Conservation (phyloP, 2,113 vertebrate species). For the Carassius gibelio region DNA sequence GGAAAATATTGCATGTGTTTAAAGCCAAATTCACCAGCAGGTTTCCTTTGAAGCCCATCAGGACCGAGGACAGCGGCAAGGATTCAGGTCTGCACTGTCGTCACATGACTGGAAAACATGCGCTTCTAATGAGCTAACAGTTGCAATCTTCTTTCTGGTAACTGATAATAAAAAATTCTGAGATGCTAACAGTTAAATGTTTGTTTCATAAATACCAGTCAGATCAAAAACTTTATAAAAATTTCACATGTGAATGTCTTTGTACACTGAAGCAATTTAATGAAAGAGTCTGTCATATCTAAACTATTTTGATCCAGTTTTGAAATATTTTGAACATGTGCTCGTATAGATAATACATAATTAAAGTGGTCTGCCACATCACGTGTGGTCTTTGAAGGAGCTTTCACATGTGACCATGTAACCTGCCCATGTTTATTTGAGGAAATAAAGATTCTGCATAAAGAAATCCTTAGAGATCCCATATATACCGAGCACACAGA, state of each 20-base stretch:
- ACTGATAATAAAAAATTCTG: not conserved
- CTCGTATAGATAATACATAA: not conserved
- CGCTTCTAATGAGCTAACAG: not conserved
- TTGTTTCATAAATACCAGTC: not conserved
- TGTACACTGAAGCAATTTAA: constrained; percentile 21
- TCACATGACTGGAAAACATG: not conserved
- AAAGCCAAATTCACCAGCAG: not conserved
- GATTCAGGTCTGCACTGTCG: not conserved
- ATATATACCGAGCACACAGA: constrained; percentile 23
- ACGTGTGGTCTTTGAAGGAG: not conserved
- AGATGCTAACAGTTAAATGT: not conserved
- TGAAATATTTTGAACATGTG: not conserved
- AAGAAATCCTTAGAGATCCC: not conserved
- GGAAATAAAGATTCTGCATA: not conserved
- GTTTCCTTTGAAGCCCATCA: not conserved
- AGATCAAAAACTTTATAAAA: constrained; percentile 29
- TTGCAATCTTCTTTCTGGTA: not conserved
- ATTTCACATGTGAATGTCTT: not conserved
- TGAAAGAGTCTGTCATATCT: not conserved
- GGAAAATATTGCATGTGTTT: not conserved
- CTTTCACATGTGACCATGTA: constrained; percentile 10
- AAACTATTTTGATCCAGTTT: not conserved
- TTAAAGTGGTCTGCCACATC: not conserved
- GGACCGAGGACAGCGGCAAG: constrained; percentile 4
- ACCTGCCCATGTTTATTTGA: not conserved